Conservation (phyloP, 2,888 invertebrate genomes). For the Cataglyphis albicans region DNA sequence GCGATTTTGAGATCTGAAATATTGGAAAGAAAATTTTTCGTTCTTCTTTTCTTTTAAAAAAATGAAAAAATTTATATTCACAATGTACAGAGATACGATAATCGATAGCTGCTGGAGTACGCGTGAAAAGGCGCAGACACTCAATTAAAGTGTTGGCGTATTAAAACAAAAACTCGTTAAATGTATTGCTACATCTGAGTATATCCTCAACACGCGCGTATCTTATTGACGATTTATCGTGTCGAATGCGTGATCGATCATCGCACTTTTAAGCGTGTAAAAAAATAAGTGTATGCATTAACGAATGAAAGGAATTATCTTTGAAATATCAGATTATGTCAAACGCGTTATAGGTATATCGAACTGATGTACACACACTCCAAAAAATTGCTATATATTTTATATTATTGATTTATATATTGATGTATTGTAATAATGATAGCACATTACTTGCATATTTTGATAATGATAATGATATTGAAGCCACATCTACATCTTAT, state of each 20-base stretch:
- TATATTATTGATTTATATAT: no score
- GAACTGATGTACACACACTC: neutral
- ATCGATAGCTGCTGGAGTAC: conserved; percentile 15
- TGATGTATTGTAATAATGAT: no score
- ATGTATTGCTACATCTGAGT: conserved; percentile 60
- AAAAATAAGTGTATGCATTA: conserved; percentile 25
- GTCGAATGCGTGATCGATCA: conserved; percentile 32
- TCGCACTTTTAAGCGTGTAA: conserved; percentile 11
- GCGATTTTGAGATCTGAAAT: neutral
- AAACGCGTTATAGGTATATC: neutral
- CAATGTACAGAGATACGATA: neutral
- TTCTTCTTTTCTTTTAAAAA: neutral
- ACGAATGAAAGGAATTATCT: conserved; percentile 23
- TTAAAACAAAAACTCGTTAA: conserved; percentile 79
- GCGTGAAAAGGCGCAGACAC: conserved; percentile 67
- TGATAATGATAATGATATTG: neutral
- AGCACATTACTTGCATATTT: neutral
- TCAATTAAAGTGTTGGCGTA: conserved; percentile 79
- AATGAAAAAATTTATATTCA: neutral
- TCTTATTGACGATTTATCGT: conserved; percentile 15
- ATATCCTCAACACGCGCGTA: conserved; percentile 6
- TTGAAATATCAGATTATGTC: conserved; percentile 19
- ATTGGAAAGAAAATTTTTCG: neutral
- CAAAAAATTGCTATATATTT: neutral
- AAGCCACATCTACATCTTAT: neutral